Evolutionary conservation across 1,140 invertebrate species (phyloP).

Genomic region (Orchesella cincta): DNA sequence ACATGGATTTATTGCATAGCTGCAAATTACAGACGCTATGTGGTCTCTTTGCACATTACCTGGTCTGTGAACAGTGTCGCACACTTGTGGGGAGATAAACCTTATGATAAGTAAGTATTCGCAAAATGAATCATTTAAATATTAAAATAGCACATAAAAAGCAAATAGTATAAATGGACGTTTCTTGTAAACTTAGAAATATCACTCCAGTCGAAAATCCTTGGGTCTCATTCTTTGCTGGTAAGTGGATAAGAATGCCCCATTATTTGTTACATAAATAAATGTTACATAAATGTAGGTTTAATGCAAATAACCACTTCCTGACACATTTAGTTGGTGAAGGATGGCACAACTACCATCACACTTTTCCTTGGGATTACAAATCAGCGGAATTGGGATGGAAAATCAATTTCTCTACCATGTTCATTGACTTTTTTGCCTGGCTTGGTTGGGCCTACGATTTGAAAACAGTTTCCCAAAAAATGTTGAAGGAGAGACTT

Average conservation of each 20-base stretch:
- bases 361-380: conserved; percentile 64
- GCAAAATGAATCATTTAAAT: conserved; percentile 36
- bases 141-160: neutral
- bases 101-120: conserved; percentile 62
- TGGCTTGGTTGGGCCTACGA: conserved; percentile 87
- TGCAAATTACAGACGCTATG: conserved; percentile 79
- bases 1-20: conserved; percentile 75
- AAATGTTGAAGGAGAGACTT: conserved; percentile 70
- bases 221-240: conserved; percentile 68
- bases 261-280: too few species aligned
- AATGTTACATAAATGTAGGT: too few species aligned
- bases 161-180: conserved; percentile 28
- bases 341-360: conserved; percentile 66
- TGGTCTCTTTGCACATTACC: conserved; percentile 83
- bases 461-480: conserved; percentile 74
- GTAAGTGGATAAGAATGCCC: neutral
- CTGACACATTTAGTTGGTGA: conserved; percentile 48
- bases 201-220: conserved; percentile 77
- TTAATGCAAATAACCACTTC: conserved; percentile 45
- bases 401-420: conserved; percentile 75
- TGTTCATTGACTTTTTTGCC: conserved; percentile 83
- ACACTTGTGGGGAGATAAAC: conserved; percentile 63
- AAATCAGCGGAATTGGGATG: conserved; percentile 61
- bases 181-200: conserved; percentile 57
- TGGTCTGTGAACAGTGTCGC: conserved; percentile 87